A percentile compares a stretch with the other conserved stretches of the same genome.
These are phyloP conservation scores for Mormyrops boulengeri DNA, from an alignment of 2,797 vertebrate species.

Conservation along the genomic window DNA sequence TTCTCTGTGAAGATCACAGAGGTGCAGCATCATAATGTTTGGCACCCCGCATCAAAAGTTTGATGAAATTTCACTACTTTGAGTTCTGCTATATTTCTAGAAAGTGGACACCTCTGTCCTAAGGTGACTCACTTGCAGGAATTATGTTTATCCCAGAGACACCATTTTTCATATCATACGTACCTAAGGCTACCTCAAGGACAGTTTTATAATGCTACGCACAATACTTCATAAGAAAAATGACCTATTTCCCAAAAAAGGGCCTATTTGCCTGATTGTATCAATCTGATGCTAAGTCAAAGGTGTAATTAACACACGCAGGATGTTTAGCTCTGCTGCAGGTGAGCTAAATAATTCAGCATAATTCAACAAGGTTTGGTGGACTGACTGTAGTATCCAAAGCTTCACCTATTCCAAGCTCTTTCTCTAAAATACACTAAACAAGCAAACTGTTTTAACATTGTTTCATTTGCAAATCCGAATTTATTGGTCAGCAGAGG, in stretches of 20 bases:
- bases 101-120: neutral
- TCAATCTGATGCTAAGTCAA: neutral
- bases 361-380: neutral
- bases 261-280: neutral
- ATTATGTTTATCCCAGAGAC: neutral
- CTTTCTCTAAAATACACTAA: neutral
- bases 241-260: neutral
- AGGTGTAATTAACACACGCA: neutral
- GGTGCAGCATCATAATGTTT: neutral
- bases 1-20: neutral
- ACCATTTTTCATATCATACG: neutral
- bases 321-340: neutral
- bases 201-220: neutral
- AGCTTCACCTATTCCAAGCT: neutral
- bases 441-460: neutral
- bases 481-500: neutral
- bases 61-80: neutral
- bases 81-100: neutral
- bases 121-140: neutral
- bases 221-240: neutral
- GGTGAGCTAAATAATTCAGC: neutral
- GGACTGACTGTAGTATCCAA: neutral
- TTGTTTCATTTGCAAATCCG: neutral
- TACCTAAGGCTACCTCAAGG: neutral
- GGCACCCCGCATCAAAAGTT: neutral